Evolutionary conservation across 2,797 vertebrate species (phyloP), one percentile per base, ranked within the genome.

Genomic region (Hippoglossus hippoglossus): DNA sequence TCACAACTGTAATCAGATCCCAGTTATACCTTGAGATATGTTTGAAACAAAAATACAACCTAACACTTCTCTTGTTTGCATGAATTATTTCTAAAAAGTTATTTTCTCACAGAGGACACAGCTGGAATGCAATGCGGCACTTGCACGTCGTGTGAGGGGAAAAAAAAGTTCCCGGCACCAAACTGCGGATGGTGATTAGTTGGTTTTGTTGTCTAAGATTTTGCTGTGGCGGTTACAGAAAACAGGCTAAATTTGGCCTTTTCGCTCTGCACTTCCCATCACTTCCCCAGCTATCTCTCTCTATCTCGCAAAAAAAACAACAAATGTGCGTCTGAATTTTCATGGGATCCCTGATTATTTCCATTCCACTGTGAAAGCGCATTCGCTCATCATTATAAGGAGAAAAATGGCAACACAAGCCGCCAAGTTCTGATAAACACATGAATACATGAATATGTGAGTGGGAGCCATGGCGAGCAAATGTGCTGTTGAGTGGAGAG

Each of bases 391-490:
- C 84, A 86, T 93, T 91, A 90, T 84, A 44, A 75, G 80, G 76
- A 79, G 82, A 87, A 88, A 41, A 90, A 93, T 84, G 83, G 86
- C 75, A 83, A 86, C 39, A 81, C 82, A 79, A 88, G 84, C 75
- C 83, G 34, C 73, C 83, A 85, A 90, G 80, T 92, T 91, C 86
- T 89, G 87, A 91, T 89, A 91, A 92, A 91, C 83, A 89, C 87
- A 88, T 90, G 91, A 92, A 93, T 91, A 91, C 84, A 93, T 93
- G 89, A 93, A 93, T 93, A 92, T 77, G 57, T 90, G 91, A 91
- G 85, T 67, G 81, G 79, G 73, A 79, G 62, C 70, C 53, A 63
- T 63, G 61, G 76, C 21, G 50, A 80, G 80, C 72, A 83, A 89
- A 88, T 87, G 88, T 88, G 87, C 79, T 84, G 87, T 84, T 86